Evolutionary conservation across 2,888 invertebrate genomes (phyloP), one percentile per base, ranked within the genome.

Genomic region (Baccha elongata): DNA sequence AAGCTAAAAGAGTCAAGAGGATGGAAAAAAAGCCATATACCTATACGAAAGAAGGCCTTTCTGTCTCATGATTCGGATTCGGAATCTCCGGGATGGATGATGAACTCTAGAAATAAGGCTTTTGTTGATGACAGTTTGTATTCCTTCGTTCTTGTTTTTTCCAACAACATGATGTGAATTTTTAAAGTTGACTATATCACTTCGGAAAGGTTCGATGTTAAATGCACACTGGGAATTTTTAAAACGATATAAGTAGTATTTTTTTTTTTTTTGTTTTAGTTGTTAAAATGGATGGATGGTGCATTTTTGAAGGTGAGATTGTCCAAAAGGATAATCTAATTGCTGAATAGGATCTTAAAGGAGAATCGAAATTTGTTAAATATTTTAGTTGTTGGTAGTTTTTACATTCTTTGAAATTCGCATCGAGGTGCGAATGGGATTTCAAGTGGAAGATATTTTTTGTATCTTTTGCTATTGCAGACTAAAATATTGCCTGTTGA

Each of bases 1-100:
- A 17, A 71, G 48, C 15, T 26, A 85, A 86, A 87, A 86, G 87
- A 87, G 86, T 85, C 86, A 86, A 1, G 11, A 53, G 32, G n/a
- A 21, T 58, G 58, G 37, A 69, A 60, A 65, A 62, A 79, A 79
- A 67, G 58, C 67, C 48, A 46, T n/a, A n/a, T n/a, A n/a, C n/a
- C n/a, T n/a, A n/a, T n/a, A n/a, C 29, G 26, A 35, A 23, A 64
- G 26, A 50, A 19, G 52, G 44, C 35, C 48, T 58, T 19, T 40
- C 26, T 40, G 37, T 55, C 50, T 65, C 21, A 17, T 29, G 5
- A 86, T 46, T 21, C 6, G 21, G 60, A 86, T 86, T 78, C 85
- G 87, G 69, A 65, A 81, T 81, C 81, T 76, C 76, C 81, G 81
- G 81, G 81, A 76, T 76, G 69, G 71, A 64, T 72, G 83, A 73